These are phyloP conservation scores for Orchesella cincta DNA, from an alignment of 1,140 invertebrate species.

Conservation along the genomic window DNA sequence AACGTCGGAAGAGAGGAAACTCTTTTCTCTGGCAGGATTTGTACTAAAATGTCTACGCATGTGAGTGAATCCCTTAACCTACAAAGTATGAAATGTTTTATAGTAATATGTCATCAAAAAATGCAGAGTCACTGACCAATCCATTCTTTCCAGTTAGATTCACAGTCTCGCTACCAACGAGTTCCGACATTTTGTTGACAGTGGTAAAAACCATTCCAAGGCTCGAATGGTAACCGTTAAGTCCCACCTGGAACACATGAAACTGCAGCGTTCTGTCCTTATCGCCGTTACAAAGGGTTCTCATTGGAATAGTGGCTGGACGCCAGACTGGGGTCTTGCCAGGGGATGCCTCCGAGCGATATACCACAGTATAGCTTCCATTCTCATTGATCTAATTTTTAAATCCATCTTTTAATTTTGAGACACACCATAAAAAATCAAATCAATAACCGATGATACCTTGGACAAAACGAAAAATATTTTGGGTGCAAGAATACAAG, in stretches of 20 bases:
- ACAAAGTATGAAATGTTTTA: background rate
- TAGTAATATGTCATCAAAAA: background rate
- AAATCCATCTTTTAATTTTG: too few relatives aligned
- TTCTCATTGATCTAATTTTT: constrained; percentile 59
- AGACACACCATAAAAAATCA: too few relatives aligned
- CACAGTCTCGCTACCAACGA: constrained; percentile 34
- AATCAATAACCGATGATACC: too few relatives aligned
- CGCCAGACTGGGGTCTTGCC: constrained; percentile 28
- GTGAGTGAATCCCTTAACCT: background rate
- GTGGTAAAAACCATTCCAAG: constrained; percentile 35
- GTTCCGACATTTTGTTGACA: constrained; percentile 35
- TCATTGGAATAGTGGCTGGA: constrained; percentile 61
- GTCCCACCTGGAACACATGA: constrained; percentile 37
- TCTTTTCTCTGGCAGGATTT: too few relatives aligned
- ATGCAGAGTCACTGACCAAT: constrained; percentile 32
- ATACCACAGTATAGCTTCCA: constrained; percentile 56
- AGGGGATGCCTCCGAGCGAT: constrained; percentile 56
- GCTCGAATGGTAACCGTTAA: constrained; percentile 45
- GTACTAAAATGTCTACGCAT: background rate
- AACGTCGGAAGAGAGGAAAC: too few relatives aligned
- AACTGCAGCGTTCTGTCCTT: constrained; percentile 40
- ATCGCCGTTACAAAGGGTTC: constrained; percentile 57
- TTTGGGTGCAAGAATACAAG: constrained; percentile 55
- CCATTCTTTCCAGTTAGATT: constrained; percentile 43
- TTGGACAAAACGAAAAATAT: constrained; percentile 63